A percentile compares a stretch with the other conserved stretches of the same genome.
These are phyloP conservation scores for Chanos chanos DNA, from an alignment of 2,797 vertebrate species.

Conservation along the genomic window DNA sequence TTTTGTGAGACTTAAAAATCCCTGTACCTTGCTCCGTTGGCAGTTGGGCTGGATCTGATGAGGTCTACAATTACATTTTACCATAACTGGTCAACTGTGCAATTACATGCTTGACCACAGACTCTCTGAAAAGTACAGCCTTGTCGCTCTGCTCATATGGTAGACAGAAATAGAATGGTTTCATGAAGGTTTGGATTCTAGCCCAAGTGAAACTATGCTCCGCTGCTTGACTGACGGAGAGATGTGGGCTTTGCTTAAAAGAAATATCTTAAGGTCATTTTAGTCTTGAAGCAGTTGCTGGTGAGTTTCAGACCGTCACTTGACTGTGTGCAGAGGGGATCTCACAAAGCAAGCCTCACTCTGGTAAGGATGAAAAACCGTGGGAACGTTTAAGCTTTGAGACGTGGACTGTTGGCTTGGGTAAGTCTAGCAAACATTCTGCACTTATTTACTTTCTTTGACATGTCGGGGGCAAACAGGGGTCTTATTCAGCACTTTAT, in stretches of 20 bases:
- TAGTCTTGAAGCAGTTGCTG: slow-evolving; percentile 58
- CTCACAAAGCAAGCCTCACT: slow-evolving; percentile 4
- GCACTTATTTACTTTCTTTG: too few species aligned
- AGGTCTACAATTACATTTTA: slow-evolving; percentile 72
- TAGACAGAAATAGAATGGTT: slow-evolving; percentile 88
- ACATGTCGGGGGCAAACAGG: too few species aligned
- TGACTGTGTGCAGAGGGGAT: slow-evolving; percentile 36
- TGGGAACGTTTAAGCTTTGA: slow-evolving; percentile 53
- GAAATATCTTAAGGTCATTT: slow-evolving; percentile 66
- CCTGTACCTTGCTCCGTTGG: slow-evolving; percentile 68
- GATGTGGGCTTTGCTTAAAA: slow-evolving; percentile 75
- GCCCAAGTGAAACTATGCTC: slow-evolving; percentile 82
- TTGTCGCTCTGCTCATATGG: slow-evolving; percentile 69
- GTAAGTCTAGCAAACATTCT: too few species aligned
- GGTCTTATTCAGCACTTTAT: too few species aligned
- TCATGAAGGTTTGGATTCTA: slow-evolving; percentile 81
- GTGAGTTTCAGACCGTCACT: slow-evolving; percentile 54
- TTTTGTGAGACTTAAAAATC: slow-evolving; percentile 54
- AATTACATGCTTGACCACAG: slow-evolving; percentile 72
- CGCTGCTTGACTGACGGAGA: slow-evolving; percentile 77
- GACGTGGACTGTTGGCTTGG: slow-evolving; percentile 36
- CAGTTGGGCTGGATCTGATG: slow-evolving; percentile 65
- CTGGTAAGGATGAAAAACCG: slow-evolving; percentile 47
- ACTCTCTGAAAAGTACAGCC: slow-evolving; percentile 44
- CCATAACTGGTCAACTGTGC: slow-evolving; percentile 68